phyloP scores from a whole-genome alignment of 2,888 invertebrate species.

The Nipponacmea schrenckii region DNA sequence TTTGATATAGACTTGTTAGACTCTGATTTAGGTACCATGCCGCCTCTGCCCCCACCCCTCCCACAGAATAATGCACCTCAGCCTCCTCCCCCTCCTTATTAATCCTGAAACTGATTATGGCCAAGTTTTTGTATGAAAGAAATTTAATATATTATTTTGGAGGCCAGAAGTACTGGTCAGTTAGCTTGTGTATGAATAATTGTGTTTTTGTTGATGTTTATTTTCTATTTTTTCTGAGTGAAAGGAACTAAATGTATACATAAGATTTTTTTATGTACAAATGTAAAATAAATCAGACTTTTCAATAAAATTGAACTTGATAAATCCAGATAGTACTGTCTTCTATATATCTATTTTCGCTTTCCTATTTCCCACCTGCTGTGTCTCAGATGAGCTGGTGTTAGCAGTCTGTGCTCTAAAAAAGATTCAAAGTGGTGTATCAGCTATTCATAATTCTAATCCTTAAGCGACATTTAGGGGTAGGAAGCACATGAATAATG shows the following conservation, averaged over 20 bases:
- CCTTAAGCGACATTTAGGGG: too few relatives aligned
- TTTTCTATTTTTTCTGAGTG: constrained; percentile 12
- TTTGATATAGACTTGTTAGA: constrained; percentile 3
- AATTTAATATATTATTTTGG: constrained; percentile 15
- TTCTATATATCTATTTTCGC: too few relatives aligned
- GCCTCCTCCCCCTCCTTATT: constrained; percentile 37
- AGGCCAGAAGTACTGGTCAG: constrained; percentile 8
- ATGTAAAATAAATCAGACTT: constrained; percentile 3
- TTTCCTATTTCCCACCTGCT: too few relatives aligned
- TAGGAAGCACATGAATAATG: too few relatives aligned
- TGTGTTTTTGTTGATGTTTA: constrained; percentile 14
- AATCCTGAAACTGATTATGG: constrained; percentile 12
- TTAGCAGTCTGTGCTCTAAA: too few relatives aligned
- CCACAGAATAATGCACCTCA: constrained; percentile 30
- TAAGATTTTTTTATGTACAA: constrained; percentile 8
- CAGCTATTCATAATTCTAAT: too few relatives aligned
- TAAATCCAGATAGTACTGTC: not conserved
- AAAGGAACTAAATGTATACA: constrained; percentile 1
- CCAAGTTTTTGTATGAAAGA: not conserved
- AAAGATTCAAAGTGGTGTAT: too few relatives aligned
- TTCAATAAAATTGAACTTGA: constrained; percentile 10
- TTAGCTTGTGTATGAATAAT: constrained; percentile 12
- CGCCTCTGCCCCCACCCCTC: constrained; percentile 36
- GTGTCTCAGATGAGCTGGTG: too few relatives aligned
- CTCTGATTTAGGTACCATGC: constrained; percentile 19